phyloP scores from a whole-genome alignment of 2,888 invertebrate genomes.

The Amphiduros pacificus region DNA sequence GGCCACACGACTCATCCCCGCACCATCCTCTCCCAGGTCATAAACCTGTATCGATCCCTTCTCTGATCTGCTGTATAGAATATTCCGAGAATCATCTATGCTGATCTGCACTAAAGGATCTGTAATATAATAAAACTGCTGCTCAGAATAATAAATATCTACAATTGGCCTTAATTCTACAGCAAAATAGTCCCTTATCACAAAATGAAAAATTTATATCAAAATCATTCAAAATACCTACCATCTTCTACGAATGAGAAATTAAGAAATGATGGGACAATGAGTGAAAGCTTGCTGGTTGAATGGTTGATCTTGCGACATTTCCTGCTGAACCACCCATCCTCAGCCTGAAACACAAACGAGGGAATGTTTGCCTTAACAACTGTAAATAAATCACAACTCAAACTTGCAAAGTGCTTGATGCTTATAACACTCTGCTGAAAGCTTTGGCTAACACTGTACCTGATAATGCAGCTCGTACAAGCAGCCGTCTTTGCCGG shows the following conservation, averaged over 20 bases:
- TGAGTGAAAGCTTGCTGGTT: slow-evolving; percentile 80
- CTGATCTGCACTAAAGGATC: slow-evolving; percentile 85
- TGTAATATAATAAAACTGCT: no score
- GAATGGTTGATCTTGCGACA: slow-evolving; percentile 95
- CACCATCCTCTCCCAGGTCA: slow-evolving; percentile 82
- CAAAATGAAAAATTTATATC: neutral
- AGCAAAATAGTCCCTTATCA: neutral
- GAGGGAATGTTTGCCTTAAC: no score
- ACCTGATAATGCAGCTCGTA: slow-evolving; percentile 84
- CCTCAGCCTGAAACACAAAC: slow-evolving; percentile 48
- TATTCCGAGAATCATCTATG: slow-evolving; percentile 84
- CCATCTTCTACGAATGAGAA: slow-evolving; percentile 75
- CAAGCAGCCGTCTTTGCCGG: slow-evolving; percentile 89
- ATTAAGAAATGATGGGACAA: slow-evolving; percentile 87
- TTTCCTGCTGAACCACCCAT: slow-evolving; percentile 91
- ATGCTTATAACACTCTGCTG: no score
- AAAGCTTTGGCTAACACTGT: no score
- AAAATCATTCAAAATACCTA: slow-evolving; percentile 23
- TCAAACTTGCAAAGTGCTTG: no score
- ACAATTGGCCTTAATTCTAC: no score
- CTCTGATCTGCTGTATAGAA: slow-evolving; percentile 87
- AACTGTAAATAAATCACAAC: no score
- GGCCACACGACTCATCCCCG: slow-evolving; percentile 72
- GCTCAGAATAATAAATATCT: no score
- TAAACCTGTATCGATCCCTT: slow-evolving; percentile 78